Conservation (phyloP, 2,888 invertebrate genomes). For the Dermolepida albohirtum region DNA sequence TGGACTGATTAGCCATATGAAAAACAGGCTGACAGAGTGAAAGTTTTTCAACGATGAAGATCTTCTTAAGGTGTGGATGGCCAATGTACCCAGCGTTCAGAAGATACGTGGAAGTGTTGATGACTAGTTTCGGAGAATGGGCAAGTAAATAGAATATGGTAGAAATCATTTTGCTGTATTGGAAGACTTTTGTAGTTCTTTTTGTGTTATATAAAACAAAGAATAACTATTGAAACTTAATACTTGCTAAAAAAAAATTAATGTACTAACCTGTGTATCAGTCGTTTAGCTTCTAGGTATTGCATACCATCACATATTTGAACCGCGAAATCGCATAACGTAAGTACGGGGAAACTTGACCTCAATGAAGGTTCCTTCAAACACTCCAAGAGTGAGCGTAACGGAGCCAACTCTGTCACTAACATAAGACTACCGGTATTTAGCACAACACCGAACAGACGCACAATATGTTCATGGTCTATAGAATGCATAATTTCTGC, state of each 20-base stretch:
- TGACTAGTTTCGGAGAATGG: too few species aligned
- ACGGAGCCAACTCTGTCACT: constrained; percentile 93
- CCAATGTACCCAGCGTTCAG: too few species aligned
- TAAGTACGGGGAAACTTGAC: constrained; percentile 91
- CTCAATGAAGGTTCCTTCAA: constrained; percentile 92
- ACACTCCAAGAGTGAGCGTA: constrained; percentile 94
- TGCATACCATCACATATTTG: constrained; percentile 99
- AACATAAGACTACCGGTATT: constrained; percentile 79
- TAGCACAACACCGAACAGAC: constrained; percentile 96
- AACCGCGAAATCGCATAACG: constrained; percentile 93
- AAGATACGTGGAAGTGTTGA: too few species aligned
- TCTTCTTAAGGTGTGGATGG: too few species aligned
- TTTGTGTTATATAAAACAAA: too few species aligned
- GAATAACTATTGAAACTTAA: neutral
- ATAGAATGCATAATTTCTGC: constrained; percentile 99
- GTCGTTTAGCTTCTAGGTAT: constrained; percentile 94
- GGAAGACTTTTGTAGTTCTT: neutral
- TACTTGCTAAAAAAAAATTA: neutral
- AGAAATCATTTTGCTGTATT: neutral
- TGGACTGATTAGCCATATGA: too few species aligned
- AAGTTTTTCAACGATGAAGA: too few species aligned
- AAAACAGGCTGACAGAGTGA: too few species aligned
- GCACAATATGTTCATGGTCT: constrained; percentile 95
- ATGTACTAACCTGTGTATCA: constrained; percentile 84
- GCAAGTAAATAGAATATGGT: too few species aligned